Conservation (phyloP, 1,140 invertebrate genomes). For the Fopius arisanus region DNA sequence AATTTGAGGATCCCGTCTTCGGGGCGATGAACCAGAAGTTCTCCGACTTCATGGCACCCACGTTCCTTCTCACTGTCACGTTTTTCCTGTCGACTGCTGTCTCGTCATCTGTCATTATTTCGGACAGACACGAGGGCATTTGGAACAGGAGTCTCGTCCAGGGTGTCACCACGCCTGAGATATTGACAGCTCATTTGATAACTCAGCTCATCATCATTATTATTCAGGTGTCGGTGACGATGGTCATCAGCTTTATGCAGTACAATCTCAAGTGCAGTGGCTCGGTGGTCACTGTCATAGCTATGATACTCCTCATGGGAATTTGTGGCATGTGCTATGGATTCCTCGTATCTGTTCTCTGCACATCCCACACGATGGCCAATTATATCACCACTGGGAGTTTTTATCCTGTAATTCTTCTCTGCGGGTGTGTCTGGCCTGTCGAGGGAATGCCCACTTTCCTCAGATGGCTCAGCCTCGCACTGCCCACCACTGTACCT, state of each 20-base stretch:
- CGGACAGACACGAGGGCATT: conserved; percentile 81
- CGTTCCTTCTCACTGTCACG: not conserved
- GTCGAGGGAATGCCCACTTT: conserved; percentile 77
- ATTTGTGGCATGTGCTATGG: conserved; percentile 78
- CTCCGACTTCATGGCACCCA: conserved; percentile 17
- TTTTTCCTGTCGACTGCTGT: conserved; percentile 78
- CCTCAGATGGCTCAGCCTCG: conserved; percentile 67
- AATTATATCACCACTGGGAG: conserved; percentile 86
- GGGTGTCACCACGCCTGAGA: conserved; percentile 73
- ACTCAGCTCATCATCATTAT: conserved; percentile 78
- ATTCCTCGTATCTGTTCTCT: conserved; percentile 81
- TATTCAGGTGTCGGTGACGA: conserved; percentile 71
- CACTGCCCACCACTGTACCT: conserved; percentile 74
- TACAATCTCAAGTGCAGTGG: conserved; percentile 71
- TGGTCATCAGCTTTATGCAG: conserved; percentile 69
- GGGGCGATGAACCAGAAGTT: conserved; percentile 71
- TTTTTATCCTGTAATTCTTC: conserved; percentile 85
- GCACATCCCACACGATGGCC: conserved; percentile 78
- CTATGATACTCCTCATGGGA: conserved; percentile 69
- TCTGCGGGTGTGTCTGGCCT: conserved; percentile 90
- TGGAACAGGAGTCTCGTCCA: conserved; percentile 80
- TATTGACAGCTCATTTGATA: conserved; percentile 78
- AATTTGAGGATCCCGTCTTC: conserved; percentile 75
- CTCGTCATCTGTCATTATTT: conserved; percentile 81
- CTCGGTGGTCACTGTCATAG: conserved; percentile 66